Conservation (phyloP, 2,113 vertebrate species). For the Cervus canadensis region DNA sequence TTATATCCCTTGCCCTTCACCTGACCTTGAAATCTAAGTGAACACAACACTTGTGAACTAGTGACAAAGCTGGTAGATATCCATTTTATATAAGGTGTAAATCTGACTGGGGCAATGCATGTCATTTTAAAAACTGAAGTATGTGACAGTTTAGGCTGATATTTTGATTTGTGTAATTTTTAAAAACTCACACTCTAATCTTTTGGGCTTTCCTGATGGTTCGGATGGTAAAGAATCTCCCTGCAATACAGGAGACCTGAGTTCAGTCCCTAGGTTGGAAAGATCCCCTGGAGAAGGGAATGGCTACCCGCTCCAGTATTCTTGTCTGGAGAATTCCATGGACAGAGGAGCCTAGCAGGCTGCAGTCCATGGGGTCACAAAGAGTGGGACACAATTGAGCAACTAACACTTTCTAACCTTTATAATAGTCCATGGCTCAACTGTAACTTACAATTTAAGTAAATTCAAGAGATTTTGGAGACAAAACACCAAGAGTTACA, state of each 20-base stretch:
- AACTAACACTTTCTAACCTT: background rate
- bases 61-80: background rate
- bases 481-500: background rate
- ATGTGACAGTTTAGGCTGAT: background rate
- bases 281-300: background rate
- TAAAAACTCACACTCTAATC: background rate
- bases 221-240: background rate
- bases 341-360: background rate
- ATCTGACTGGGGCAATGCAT: background rate
- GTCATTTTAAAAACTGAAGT: background rate
- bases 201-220: background rate
- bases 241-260: background rate
- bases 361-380: background rate
- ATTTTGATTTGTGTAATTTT: background rate
- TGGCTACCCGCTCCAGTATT: background rate
- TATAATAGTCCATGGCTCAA: background rate
- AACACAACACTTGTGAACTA: background rate
- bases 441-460: background rate
- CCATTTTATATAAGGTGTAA: background rate
- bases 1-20: background rate
- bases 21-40: background rate
- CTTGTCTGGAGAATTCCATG: background rate
- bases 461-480: background rate
- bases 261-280: background rate
- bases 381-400: background rate